Conservation (phyloP, 2,113 vertebrate genomes). For the Melanocharis versteri region DNA sequence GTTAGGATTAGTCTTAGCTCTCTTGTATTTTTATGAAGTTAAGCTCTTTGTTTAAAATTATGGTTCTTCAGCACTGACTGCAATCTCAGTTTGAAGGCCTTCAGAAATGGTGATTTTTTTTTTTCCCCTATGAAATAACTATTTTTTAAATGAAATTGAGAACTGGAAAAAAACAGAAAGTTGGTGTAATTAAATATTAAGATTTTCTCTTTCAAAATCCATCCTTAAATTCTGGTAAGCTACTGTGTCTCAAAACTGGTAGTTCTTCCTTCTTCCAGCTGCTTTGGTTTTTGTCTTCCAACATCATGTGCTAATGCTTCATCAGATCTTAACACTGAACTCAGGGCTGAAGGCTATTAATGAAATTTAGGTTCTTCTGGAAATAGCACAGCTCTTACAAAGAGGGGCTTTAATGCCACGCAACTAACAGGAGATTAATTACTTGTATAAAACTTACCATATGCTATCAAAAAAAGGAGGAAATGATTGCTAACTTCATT, state of each 20-base stretch:
- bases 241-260: neutral
- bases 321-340: neutral
- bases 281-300: neutral
- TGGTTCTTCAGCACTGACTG: neutral
- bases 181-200: neutral
- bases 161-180: neutral
- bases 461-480: neutral
- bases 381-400: neutral
- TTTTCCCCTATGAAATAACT: neutral
- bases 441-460: neutral
- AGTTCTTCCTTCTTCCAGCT: neutral
- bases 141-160: neutral
- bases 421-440: neutral
- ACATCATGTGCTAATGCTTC: neutral
- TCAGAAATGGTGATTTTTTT: neutral
- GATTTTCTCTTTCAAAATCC: neutral
- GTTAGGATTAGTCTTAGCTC: neutral
- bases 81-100: neutral
- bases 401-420: neutral
- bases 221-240: neutral
- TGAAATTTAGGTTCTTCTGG: neutral
- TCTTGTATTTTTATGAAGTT: neutral
- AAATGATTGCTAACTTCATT: neutral
- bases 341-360: neutral
- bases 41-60: neutral